Evolutionary conservation across 2,888 invertebrate genomes (phyloP), one percentile per base, ranked within the genome.

Genomic region (Eupithecia tripunctaria): DNA sequence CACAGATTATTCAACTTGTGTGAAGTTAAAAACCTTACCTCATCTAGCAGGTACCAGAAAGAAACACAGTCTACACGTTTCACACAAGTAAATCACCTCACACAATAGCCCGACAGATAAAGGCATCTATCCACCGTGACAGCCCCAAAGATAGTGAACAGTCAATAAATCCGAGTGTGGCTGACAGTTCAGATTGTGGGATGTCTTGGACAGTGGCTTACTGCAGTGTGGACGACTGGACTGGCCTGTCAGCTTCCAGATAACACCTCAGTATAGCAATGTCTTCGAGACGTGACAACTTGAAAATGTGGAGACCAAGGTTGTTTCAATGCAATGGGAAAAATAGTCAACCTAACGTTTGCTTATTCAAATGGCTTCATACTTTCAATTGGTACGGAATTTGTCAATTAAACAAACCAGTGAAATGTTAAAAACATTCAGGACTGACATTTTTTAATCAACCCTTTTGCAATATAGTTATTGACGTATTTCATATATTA

Each of bases 111-210:
- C 67, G 59, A 27, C 63, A 8, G 32, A 64, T 64, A 59, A 59
- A 38, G 27, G 36, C 67, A 59, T 67, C 47, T 51, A 41, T 65
- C 47, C 66, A 51, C 18, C 27, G 38, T 59, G 67, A 67, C 67
- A 67, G 67, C 1, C 62, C 66, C 29, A 25, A 64, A 43, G 70
- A 72, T 68, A 70, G 73, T 59, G 73, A 67, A 51, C 63, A 72
- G 71, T 67, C 74, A 67, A 76, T 76, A 76, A 76, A 74, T 76
- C 60, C 70, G 32, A 71, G 65, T 76, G 76, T 59, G 63, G 66
- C 72, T 74, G 73, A 76, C 74, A 70, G 70, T 66, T 29, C 29
- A 67, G 68, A 70, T 72, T 60, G 74, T 47, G 72, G 74, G 74
- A 68, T 51, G 68, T 70, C 70, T 67, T 27, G 51, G 67, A 43